Percentiles rank a stretch among this genome's conserved stretches.
Conservation (phyloP, 2,113 vertebrate genomes). For the Vidua chalybeata region DNA sequence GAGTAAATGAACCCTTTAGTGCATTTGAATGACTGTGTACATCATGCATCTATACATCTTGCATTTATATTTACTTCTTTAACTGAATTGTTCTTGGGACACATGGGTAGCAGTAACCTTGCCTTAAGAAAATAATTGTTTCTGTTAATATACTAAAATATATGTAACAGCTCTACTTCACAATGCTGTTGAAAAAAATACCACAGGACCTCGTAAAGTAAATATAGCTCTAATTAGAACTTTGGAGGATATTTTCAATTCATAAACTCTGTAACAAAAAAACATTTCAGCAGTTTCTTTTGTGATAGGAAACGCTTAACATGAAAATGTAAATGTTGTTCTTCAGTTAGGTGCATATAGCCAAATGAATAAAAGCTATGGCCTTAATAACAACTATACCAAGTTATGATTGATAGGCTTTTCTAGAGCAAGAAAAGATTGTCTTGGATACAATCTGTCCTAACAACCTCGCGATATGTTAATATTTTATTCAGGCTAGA, state of each 20-base stretch:
- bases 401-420: slow-evolving; percentile 74
- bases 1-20: neutral
- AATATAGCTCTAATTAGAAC: slow-evolving; percentile 49
- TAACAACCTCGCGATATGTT: slow-evolving; percentile 71
- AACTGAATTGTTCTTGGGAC: neutral
- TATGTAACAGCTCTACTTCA: neutral
- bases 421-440: slow-evolving; percentile 62
- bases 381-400: slow-evolving; percentile 66
- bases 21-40: neutral
- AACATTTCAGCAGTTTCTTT: slow-evolving; percentile 45
- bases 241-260: slow-evolving; percentile 38
- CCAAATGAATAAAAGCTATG: slow-evolving; percentile 57
- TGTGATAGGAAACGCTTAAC: neutral
- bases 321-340: neutral
- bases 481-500: slow-evolving; percentile 71
- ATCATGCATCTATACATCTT: neutral
- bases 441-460: slow-evolving; percentile 76
- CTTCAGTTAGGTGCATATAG: slow-evolving; percentile 31
- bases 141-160: neutral
- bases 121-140: neutral
- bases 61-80: neutral
- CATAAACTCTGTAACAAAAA: slow-evolving; percentile 1
- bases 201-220: slow-evolving; percentile 26
- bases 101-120: neutral
- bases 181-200: neutral